These are phyloP conservation scores for Erebia aethiops DNA, from an alignment of 2,888 invertebrate genomes.

Conservation along the genomic window DNA sequence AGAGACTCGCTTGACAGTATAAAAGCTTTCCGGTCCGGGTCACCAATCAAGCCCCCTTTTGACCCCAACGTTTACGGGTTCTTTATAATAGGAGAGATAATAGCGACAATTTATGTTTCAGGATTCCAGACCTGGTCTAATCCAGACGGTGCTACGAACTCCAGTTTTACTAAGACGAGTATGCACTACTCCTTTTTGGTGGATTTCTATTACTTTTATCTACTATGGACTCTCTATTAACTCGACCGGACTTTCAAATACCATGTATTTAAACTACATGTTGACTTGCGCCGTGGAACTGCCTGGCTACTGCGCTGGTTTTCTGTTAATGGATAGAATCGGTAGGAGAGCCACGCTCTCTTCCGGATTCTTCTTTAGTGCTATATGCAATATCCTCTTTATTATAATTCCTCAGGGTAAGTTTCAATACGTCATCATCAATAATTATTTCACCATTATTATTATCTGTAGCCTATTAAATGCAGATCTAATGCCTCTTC, in stretches of 20 bases:
- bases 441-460: no score
- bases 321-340: conserved; percentile 80
- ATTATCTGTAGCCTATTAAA: no score
- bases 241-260: conserved; percentile 85
- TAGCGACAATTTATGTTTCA: background rate
- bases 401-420: conserved; percentile 44
- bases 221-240: conserved; percentile 87
- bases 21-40: no score
- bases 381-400: conserved; percentile 39
- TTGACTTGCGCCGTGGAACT: conserved; percentile 85
- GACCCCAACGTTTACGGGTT: no score
- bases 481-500: no score
- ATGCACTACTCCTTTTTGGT: conserved; percentile 84
- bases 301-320: conserved; percentile 85
- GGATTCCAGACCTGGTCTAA: conserved; percentile 30
- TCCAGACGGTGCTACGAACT: conserved; percentile 72
- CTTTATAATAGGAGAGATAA: no score
- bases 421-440: conserved; percentile 23
- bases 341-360: conserved; percentile 84
- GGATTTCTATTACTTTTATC: conserved; percentile 85
- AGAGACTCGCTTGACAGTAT: no score
- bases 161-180: conserved; percentile 73
- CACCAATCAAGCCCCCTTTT: no score
- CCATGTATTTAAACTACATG: conserved; percentile 85
- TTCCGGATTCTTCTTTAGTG: conserved; percentile 65